A percentile compares a stretch with the other conserved stretches of the same genome.
Evolutionary conservation across 37 sponge, comb jelly and placozoan species (phyloP).

Genomic region (Spongia lamella): DNA sequence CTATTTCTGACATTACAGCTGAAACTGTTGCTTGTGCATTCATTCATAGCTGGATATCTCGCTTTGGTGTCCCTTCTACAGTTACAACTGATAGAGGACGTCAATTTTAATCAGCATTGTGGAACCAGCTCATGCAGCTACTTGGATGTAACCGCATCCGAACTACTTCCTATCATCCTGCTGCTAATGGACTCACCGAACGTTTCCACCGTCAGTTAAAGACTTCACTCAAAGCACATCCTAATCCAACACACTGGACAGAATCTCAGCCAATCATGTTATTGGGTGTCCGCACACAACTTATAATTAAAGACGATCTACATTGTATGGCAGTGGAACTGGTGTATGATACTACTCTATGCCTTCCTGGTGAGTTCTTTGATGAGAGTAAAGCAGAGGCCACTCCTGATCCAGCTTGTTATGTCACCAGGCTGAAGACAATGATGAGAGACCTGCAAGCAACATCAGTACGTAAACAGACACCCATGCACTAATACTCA

Average conservation of each 20-base stretch:
- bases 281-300: slow-evolving; percentile 15
- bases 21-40: slow-evolving; percentile 33
- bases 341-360: slow-evolving; percentile 24
- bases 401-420: too few relatives aligned
- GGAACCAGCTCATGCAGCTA: slow-evolving; percentile 27
- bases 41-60: slow-evolving; percentile 38
- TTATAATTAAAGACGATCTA: slow-evolving; percentile 14
- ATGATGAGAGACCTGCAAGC: too few relatives aligned
- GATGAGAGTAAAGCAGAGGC: too few relatives aligned
- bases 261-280: slow-evolving; percentile 8
- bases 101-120: slow-evolving; percentile 33
- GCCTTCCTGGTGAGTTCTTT: slow-evolving; percentile 23
- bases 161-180: slow-evolving; percentile 33
- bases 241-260: slow-evolving; percentile 7
- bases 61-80: slow-evolving; percentile 43
- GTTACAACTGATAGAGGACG: slow-evolving; percentile 34
- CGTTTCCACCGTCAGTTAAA: slow-evolving; percentile 30
- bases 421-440: too few relatives aligned
- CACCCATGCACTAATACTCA: background rate
- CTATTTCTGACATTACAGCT: slow-evolving; percentile 20
- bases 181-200: slow-evolving; percentile 12
- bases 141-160: slow-evolving; percentile 38
- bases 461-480: too few relatives aligned
- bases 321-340: slow-evolving; percentile 33
- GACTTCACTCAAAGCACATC: slow-evolving; percentile 6